Percentiles rank a stretch among this genome's conserved stretches.
These are phyloP conservation scores for Acromyrmex heyeri DNA, from an alignment of 1,140 invertebrate species.

Conservation along the genomic window DNA sequence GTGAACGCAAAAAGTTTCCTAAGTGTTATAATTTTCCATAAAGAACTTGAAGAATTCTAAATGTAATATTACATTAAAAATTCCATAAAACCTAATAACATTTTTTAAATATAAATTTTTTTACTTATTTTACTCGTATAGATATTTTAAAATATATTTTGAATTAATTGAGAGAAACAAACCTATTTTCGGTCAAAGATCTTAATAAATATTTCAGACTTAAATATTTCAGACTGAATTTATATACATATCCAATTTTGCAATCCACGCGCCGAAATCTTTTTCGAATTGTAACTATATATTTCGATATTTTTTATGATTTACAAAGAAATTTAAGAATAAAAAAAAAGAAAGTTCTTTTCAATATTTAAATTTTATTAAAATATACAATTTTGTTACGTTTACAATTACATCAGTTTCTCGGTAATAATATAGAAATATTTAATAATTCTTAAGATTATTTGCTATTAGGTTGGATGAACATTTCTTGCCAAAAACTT, in stretches of 20 bases:
- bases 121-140: neutral
- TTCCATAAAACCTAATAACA: neutral
- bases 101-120: neutral
- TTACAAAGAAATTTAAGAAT: neutral
- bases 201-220: too few relatives aligned
- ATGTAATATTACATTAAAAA: conserved; percentile 14
- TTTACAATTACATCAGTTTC: neutral
- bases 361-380: neutral
- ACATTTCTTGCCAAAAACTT: neutral
- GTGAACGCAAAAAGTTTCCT: neutral
- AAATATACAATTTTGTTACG: neutral
- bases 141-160: neutral
- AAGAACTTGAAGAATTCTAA: neutral
- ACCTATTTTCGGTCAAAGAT: too few relatives aligned
- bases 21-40: conserved; percentile 8
- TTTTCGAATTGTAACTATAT: neutral
- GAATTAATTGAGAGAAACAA: too few relatives aligned
- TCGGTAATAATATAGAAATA: neutral
- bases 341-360: neutral
- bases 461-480: neutral
- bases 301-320: neutral
- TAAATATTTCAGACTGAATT: too few relatives aligned
- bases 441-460: neutral
- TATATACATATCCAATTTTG: too few relatives aligned
- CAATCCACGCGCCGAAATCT: too few relatives aligned